Percentiles rank a stretch among this genome's conserved stretches.
These are phyloP conservation scores for Peromyscus maniculatus DNA, from an alignment of 2,113 vertebrate genomes.

Conservation along the genomic window DNA sequence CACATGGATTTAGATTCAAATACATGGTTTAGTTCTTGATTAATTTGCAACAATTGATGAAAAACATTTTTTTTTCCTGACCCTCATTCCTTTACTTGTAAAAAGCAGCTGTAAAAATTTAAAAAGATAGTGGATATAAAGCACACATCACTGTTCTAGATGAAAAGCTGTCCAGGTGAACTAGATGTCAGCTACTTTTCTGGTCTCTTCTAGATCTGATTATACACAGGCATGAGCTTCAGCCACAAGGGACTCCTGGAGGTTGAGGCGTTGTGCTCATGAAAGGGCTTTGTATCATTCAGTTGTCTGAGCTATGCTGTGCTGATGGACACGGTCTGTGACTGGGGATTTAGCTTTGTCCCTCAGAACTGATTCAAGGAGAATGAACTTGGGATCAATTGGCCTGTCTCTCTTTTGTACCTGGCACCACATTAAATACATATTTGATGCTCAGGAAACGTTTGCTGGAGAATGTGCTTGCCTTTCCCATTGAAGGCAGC, in stretches of 20 bases:
- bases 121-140: neutral
- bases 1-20: neutral
- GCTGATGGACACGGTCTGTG: neutral
- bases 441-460: conserved; percentile 39
- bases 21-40: neutral
- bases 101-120: neutral
- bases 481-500: neutral
- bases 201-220: neutral
- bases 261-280: neutral
- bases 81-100: neutral
- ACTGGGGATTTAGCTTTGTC: neutral
- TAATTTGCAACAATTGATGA: neutral
- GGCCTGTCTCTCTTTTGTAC: neutral
- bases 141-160: neutral
- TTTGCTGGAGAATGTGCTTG: neutral
- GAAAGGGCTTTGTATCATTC: neutral
- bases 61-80: neutral
- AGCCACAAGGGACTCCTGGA: neutral
- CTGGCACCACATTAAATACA: neutral
- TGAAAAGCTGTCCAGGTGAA: neutral
- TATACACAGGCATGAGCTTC: neutral
- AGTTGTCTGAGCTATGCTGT: neutral
- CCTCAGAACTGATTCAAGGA: conserved; percentile 3
- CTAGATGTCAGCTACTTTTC: neutral
- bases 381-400: neutral